A percentile compares a stretch with the other conserved stretches of the same genome.
phyloP scores from a whole-genome alignment of 2,797 vertebrate genomes.

The Novumbra hubbsi region DNA sequence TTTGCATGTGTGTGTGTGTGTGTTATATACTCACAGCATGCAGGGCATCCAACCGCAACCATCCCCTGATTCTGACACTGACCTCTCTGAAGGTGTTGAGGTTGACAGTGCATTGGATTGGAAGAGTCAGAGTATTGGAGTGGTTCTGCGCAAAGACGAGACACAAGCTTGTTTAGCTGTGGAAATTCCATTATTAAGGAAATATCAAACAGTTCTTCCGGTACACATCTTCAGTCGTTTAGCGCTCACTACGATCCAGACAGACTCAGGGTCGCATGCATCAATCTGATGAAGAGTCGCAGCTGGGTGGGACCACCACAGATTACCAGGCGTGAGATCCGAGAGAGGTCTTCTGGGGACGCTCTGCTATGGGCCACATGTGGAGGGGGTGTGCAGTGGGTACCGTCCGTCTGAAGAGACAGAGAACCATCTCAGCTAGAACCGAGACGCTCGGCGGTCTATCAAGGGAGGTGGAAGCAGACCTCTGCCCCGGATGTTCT shows the following conservation, averaged over 20 bases:
- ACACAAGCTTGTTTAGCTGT: neutral
- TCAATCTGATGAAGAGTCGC: neutral
- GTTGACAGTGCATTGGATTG: constrained; percentile 82
- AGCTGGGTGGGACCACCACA: neutral
- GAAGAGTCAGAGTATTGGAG: constrained; percentile 83
- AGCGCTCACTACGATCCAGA: no score
- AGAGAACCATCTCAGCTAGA: constrained; percentile 17
- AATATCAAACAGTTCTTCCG: neutral
- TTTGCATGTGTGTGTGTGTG: neutral
- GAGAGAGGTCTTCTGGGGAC: constrained; percentile 82
- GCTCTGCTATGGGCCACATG: constrained; percentile 74
- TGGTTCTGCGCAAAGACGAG: constrained; percentile 77
- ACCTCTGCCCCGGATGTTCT: neutral
- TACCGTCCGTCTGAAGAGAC: constrained; percentile 70
- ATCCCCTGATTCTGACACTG: constrained; percentile 74
- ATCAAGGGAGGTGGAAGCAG: neutral
- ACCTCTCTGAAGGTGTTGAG: constrained; percentile 80
- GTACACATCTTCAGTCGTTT: neutral
- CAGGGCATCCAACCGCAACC: constrained; percentile 82
- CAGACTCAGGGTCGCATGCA: no score
- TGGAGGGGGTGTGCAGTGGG: constrained; percentile 71
- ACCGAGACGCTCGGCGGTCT: neutral
- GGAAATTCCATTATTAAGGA: neutral
- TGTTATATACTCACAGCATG: constrained; percentile 77
- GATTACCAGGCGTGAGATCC: constrained; percentile 83